A percentile compares a stretch with the other conserved stretches of the same genome.
These are phyloP conservation scores for Phallusia fumigata DNA, from an alignment of 23 tunicate genomes.

Conservation along the genomic window DNA sequence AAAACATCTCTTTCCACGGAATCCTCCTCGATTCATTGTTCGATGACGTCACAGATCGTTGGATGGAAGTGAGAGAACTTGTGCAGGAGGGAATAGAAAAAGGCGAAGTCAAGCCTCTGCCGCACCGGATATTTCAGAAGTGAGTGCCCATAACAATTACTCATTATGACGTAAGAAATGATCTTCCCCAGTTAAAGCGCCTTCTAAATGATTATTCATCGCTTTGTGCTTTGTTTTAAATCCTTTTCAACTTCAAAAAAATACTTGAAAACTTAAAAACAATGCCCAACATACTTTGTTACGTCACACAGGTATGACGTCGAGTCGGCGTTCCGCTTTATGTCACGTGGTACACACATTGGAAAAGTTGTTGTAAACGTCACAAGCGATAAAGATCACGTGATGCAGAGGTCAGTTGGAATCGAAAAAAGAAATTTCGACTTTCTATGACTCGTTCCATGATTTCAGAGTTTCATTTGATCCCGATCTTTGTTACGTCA, in stretches of 20 bases:
- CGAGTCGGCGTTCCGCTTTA: constrained; percentile 9
- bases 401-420: neutral
- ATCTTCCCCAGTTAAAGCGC: no score
- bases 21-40: constrained; percentile 8
- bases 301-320: constrained; percentile 17
- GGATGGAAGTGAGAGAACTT: constrained; percentile 15
- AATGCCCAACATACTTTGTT: neutral
- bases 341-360: neutral
- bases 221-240: no score
- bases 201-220: no score
- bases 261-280: neutral
- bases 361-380: constrained; percentile 12
- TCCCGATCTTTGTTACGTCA: constrained; percentile 12
- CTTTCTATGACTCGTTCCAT: no score
- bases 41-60: constrained; percentile 8
- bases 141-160: neutral
- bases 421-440: neutral
- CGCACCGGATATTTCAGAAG: constrained; percentile 16
- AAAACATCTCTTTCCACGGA: constrained; percentile 12
- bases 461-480: neutral
- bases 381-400: neutral
- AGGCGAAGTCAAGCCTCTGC: constrained; percentile 27
- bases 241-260: no score
- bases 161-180: no score
- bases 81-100: constrained; percentile 19